Evolutionary conservation across 2,888 invertebrate genomes (phyloP), one percentile per base, ranked within the genome.

Genomic region (Laspeyria flexula): DNA sequence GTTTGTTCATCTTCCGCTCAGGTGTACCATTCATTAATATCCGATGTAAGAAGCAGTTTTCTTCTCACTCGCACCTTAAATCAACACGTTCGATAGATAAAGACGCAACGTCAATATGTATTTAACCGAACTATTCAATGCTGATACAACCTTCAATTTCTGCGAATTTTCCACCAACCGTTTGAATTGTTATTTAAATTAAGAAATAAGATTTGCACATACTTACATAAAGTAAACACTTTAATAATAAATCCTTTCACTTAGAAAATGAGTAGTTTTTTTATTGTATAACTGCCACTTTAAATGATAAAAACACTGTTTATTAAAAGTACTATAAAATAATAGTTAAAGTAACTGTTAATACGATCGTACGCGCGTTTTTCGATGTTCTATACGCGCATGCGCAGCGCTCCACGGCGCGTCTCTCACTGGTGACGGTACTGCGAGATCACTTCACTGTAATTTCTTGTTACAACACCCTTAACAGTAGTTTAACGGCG

Each of bases 391-490:
- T 54, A 43, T 45, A 33, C 60, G 80, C 86, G 89, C 90, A 88
- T 79, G 89, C 89, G 85, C 83, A 75, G 82, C 85, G 85, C 85
- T 84, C 83, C 73, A 75, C 78, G 68, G 83, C 87, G 81, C 85
- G 83, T 78, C 81, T 85, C 80, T 86, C 74, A 89, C 88, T 68
- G 66, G 56, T 57, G 49, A 52, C 60, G 46, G 63, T 52, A 59
- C 67, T 45, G 62, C 69, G 65, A 82, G 84, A 81, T 81, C 78
- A 75, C 71, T 65, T 65, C 69, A 66, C 59, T 59, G 37, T 56
- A 55, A 60, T 51, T 59, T 56, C 55, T 58, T 55, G 54, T 71
- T 62, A 66, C 70, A 61, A 54, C 65, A 64, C 66, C 59, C 56
- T 61, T 45, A 37, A 43, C 56, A 55, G 7, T 21, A 27, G 27